phyloP scores from a whole-genome alignment of 2,888 invertebrate genomes.

The Meloe dianella region DNA sequence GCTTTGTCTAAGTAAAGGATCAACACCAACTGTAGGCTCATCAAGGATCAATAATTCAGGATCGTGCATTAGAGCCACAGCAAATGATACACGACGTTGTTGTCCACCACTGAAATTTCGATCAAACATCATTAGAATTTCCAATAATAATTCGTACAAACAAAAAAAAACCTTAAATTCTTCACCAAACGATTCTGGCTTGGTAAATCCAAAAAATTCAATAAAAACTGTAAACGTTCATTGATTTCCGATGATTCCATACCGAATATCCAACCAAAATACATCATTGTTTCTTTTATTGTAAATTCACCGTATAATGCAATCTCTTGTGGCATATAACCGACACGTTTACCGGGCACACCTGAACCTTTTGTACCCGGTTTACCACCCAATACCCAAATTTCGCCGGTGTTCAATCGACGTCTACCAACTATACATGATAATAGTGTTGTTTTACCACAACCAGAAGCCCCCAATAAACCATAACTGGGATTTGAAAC shows the following conservation, averaged over 20 bases:
- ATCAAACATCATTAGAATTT: background rate
- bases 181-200: conserved; percentile 81
- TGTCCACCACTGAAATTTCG: conserved; percentile 83
- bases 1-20: conserved; percentile 83
- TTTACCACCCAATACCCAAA: conserved; percentile 87
- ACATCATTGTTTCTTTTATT: conserved; percentile 93
- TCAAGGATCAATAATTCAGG: conserved; percentile 90
- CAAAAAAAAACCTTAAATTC: conserved; percentile 67
- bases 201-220: conserved; percentile 90
- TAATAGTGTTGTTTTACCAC: conserved; percentile 94
- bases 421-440: conserved; percentile 91
- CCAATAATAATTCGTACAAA: background rate
- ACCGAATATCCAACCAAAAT: conserved; percentile 95
- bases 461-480: conserved; percentile 91
- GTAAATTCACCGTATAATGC: conserved; percentile 92
- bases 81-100: conserved; percentile 85
- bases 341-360: conserved; percentile 92
- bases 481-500: conserved; percentile 77
- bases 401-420: conserved; percentile 83
- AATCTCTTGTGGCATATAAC: conserved; percentile 96
- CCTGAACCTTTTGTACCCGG: conserved; percentile 90
- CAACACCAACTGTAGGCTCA: conserved; percentile 93
- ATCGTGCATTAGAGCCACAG: conserved; percentile 85
- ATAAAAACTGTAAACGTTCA: conserved; percentile 81
- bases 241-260: conserved; percentile 84